Conservation (phyloP, 53 echinoderm and acorn worm species). For the Henricia sp. region DNA sequence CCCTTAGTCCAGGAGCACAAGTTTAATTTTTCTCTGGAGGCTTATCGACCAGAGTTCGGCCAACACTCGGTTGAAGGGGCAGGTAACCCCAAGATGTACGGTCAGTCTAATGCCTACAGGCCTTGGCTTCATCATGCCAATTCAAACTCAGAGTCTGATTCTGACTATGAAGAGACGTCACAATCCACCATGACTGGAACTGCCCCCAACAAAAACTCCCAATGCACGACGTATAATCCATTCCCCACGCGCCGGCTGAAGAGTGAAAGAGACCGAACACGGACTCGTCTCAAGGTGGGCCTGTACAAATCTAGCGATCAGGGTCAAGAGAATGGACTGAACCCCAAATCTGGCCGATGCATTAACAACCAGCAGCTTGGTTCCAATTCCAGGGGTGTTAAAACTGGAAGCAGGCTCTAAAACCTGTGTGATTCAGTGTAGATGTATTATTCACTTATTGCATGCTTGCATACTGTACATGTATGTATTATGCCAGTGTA, state of each 20-base stretch:
- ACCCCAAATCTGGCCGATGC: constrained; percentile 14
- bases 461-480: no score
- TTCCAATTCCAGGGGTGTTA: constrained; percentile 22
- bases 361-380: constrained; percentile 43
- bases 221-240: constrained; percentile 76
- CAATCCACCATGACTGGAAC: constrained; percentile 52
- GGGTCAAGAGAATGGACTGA: not conserved
- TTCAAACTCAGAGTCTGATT: constrained; percentile 47
- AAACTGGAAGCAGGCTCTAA: constrained; percentile 35
- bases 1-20: constrained; percentile 64
- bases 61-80: constrained; percentile 43
- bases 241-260: constrained; percentile 78
- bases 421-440: not conserved
- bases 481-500: no score
- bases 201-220: constrained; percentile 50
- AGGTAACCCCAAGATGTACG: constrained; percentile 63
- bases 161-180: constrained; percentile 2
- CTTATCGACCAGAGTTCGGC: constrained; percentile 76
- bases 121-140: constrained; percentile 47
- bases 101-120: constrained; percentile 56
- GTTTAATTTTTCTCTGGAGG: constrained; percentile 80
- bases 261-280: constrained; percentile 68
- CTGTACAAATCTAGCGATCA: constrained; percentile 50
- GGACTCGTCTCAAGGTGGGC: constrained; percentile 75
- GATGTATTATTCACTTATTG: no score